A percentile compares a stretch with the other conserved stretches of the same genome.
These are phyloP conservation scores for Dolichopus griseipennis DNA, from an alignment of 2,888 invertebrate species.

Conservation along the genomic window DNA sequence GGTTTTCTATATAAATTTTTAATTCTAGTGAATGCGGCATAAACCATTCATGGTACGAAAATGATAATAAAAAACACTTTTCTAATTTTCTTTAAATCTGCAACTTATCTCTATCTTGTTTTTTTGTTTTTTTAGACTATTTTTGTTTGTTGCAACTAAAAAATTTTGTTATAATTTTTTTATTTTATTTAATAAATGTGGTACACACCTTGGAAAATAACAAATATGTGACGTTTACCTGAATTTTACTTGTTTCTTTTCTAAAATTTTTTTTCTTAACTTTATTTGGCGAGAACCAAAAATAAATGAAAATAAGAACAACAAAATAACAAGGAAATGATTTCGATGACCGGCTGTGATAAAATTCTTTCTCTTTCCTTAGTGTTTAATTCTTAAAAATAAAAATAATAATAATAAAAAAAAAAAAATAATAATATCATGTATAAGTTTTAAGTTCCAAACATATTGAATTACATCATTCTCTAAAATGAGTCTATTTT, in stretches of 20 bases:
- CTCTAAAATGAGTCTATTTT: neutral
- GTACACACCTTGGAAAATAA: slow-evolving; percentile 1
- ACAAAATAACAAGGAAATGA: neutral
- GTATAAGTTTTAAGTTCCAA: neutral
- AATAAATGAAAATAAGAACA: neutral
- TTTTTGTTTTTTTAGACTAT: neutral
- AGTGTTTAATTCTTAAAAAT: neutral
- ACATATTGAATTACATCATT: neutral
- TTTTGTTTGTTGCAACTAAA: neutral
- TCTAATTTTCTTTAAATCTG: neutral
- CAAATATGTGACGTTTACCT: neutral
- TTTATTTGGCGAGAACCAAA: no score
- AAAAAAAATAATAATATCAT: neutral
- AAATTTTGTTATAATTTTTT: neutral
- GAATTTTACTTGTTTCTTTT: neutral
- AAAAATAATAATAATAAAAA: neutral
- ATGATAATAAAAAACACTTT: neutral
- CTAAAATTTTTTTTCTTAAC: neutral
- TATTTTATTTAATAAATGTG: neutral
- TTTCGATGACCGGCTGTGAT: neutral
- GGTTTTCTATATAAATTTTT: no score
- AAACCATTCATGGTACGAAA: no score
- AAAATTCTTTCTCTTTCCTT: neutral
- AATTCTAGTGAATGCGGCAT: no score
- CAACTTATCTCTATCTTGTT: neutral